A percentile compares a stretch with the other conserved stretches of the same genome.
phyloP scores from a whole-genome alignment of 2,113 vertebrate genomes.

The Perca schrenkii region DNA sequence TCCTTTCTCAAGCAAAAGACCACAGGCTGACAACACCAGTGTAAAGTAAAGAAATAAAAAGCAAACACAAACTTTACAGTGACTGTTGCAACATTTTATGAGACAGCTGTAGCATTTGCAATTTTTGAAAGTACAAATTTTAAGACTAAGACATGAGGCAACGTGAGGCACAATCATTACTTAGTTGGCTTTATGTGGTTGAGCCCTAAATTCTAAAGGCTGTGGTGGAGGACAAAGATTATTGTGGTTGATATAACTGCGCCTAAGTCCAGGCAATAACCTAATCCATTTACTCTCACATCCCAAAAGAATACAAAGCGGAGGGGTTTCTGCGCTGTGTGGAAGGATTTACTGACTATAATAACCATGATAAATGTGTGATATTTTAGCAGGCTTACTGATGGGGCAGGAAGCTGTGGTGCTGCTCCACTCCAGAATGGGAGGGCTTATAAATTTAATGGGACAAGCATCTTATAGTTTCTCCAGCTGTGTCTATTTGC shows the following conservation, averaged over 20 bases:
- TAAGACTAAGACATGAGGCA: background rate
- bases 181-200: conserved; percentile 19
- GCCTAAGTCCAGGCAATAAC: conserved; percentile 69
- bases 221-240: conserved; percentile 65
- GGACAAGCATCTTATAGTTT: conserved; percentile 54
- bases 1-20: background rate
- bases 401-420: conserved; percentile 43
- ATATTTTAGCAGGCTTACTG: conserved; percentile 69
- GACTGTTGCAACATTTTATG: background rate
- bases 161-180: background rate
- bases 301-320: conserved; percentile 71
- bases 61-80: background rate
- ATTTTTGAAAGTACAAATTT: background rate
- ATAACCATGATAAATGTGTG: conserved; percentile 78
- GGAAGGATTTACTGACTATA: conserved; percentile 74
- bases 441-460: conserved; percentile 71
- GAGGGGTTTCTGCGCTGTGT: conserved; percentile 43
- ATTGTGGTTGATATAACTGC: conserved; percentile 68
- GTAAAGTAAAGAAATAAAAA: background rate
- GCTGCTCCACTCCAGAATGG: conserved; percentile 48
- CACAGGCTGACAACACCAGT: background rate
- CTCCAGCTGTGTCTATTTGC: conserved; percentile 58
- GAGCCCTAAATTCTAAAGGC: conserved; percentile 47
- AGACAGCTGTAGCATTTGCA: background rate
- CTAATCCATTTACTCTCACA: conserved; percentile 67